phyloP scores from a whole-genome alignment of 2,797 vertebrate genomes.

The Acridotheres tristis region DNA sequence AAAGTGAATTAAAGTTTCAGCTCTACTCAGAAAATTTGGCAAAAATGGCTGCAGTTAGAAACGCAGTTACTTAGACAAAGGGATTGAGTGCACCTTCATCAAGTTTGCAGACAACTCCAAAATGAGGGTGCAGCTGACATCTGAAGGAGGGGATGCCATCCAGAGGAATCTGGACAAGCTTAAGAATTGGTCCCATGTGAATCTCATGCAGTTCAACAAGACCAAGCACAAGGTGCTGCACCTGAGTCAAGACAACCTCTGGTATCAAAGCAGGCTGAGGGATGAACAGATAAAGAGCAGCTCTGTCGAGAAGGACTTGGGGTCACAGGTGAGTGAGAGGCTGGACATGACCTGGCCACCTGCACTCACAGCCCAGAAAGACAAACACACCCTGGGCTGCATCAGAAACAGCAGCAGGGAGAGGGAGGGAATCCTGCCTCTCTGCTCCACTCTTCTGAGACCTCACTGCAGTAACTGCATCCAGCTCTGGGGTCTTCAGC shows the following conservation, averaged over 20 bases:
- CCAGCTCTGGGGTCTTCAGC: no score
- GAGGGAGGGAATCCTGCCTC: background rate
- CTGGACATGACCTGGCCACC: accelerated
- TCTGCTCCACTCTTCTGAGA: background rate
- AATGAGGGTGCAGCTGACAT: background rate
- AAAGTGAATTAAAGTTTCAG: background rate
- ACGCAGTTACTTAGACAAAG: background rate
- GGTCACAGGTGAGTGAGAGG: background rate
- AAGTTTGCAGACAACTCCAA: background rate
- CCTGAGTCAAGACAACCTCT: background rate
- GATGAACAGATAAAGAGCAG: background rate
- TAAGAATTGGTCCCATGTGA: accelerated
- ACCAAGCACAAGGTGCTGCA: background rate
- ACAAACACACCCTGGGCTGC: background rate
- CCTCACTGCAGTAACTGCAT: background rate
- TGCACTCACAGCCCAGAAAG: background rate
- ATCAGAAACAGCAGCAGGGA: background rate
- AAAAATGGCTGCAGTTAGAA: background rate
- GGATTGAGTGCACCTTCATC: background rate
- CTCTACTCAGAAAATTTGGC: background rate
- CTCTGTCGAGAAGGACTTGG: accelerated
- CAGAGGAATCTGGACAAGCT: background rate
- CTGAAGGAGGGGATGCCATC: background rate
- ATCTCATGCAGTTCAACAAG: background rate
- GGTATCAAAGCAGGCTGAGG: background rate